A percentile compares a stretch with the other conserved stretches of the same genome.
phyloP scores from a whole-genome alignment of 2,888 invertebrate genomes.

The Xestia rhomboidea region DNA sequence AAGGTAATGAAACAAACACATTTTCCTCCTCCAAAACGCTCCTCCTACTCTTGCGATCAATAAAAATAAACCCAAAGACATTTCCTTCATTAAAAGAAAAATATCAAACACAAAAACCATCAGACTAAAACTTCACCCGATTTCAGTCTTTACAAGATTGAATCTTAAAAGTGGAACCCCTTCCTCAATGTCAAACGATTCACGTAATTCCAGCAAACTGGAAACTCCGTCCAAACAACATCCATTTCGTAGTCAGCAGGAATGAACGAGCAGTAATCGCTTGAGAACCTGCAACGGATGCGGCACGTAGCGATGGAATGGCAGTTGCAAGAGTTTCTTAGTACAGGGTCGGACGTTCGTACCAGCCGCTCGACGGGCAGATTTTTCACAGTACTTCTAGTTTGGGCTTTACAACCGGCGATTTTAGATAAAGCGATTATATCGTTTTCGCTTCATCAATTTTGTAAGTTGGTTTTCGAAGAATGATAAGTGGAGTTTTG shows the following conservation, averaged over 20 bases:
- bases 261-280: conserved; percentile 59
- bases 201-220: conserved; percentile 64
- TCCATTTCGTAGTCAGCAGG: conserved; percentile 64
- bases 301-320: conserved; percentile 59
- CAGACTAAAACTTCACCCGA: conserved; percentile 50
- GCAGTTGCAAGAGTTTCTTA: conserved; percentile 58
- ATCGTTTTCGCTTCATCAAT: conserved; percentile 50
- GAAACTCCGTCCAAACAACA: conserved; percentile 64
- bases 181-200: conserved; percentile 58
- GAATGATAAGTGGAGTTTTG: conserved; percentile 45
- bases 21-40: background rate
- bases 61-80: background rate
- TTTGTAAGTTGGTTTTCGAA: conserved; percentile 39
- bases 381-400: conserved; percentile 63
- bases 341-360: conserved; percentile 40
- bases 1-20: background rate
- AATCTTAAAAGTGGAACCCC: conserved; percentile 63
- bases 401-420: conserved; percentile 53
- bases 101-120: conserved; percentile 40
- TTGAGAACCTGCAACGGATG: conserved; percentile 65
- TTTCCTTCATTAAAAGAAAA: conserved; percentile 23
- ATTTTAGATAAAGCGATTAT: conserved; percentile 55
- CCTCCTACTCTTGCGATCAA: background rate
- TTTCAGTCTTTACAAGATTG: conserved; percentile 65
- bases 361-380: conserved; percentile 36